phyloP scores from a whole-genome alignment of 1,140 invertebrate species.

The Nebria ingens region DNA sequence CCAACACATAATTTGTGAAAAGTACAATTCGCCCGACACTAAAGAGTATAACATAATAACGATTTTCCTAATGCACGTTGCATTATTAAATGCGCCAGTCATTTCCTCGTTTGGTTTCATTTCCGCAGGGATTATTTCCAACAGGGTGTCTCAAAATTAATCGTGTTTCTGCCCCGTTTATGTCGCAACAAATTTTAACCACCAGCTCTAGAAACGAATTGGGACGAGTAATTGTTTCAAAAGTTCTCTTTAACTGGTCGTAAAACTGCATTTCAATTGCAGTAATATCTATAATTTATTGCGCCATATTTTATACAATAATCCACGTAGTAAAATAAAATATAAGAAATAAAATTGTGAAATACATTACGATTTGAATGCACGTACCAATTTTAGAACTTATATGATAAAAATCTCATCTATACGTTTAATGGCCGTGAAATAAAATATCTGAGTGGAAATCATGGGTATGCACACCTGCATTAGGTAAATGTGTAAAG shows the following conservation, averaged over 20 bases:
- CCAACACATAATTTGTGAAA: conserved; percentile 5
- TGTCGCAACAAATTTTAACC: neutral
- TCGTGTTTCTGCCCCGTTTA: too few species aligned
- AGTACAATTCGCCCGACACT: neutral
- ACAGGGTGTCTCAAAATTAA: neutral
- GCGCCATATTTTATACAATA: too few species aligned
- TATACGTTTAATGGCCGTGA: neutral
- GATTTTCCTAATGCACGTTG: neutral
- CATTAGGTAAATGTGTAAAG: conserved; percentile 8
- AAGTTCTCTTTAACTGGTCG: neutral
- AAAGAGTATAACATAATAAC: conserved; percentile 2
- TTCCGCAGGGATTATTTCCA: neutral
- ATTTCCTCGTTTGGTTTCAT: neutral
- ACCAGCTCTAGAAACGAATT: neutral
- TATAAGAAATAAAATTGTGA: too few species aligned
- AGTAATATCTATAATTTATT: too few species aligned
- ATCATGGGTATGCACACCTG: neutral
- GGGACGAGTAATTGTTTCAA: neutral
- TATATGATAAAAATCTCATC: conserved; percentile 7
- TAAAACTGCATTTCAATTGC: neutral
- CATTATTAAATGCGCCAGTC: neutral
- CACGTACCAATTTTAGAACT: too few species aligned
- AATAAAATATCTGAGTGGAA: conserved; percentile 5
- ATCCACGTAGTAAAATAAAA: too few species aligned
- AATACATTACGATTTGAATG: too few species aligned